These are phyloP conservation scores for Betta splendens DNA, from an alignment of 2,797 vertebrate species.

Conservation along the genomic window DNA sequence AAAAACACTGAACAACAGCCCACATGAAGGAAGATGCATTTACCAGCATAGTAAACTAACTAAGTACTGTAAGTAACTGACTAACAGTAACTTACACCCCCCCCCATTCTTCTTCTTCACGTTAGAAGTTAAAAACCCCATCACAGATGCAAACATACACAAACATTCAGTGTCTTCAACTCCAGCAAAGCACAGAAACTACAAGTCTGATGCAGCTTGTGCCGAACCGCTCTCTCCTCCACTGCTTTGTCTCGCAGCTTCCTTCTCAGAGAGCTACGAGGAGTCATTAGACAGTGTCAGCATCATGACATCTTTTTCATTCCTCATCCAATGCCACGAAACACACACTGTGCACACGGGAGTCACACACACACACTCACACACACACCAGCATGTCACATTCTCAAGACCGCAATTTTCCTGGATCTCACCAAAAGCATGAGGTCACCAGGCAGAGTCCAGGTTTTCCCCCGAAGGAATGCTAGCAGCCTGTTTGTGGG, in stretches of 20 bases:
- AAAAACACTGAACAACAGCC: too few species aligned
- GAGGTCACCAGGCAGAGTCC: slow-evolving; percentile 35
- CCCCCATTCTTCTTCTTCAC: slow-evolving; percentile 12
- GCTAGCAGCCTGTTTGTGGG: slow-evolving; percentile 35
- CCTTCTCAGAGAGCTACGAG: slow-evolving; percentile 28
- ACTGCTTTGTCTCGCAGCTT: slow-evolving; percentile 17
- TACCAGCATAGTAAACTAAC: slow-evolving; percentile 36
- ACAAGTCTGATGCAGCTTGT: slow-evolving; percentile 35
- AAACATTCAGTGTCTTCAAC: too few species aligned
- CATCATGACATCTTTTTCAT: slow-evolving; percentile 35
- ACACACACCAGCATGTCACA: slow-evolving; percentile 25
- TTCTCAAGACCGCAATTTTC: slow-evolving; percentile 56
- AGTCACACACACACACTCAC: slow-evolving; percentile 11
- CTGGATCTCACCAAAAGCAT: slow-evolving; percentile 39
- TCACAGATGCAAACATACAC: slow-evolving; percentile 61
- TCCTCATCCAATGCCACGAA: slow-evolving; percentile 11
- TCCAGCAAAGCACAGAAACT: slow-evolving; percentile 18
- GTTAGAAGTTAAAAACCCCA: slow-evolving; percentile 58
- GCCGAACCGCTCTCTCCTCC: slow-evolving; percentile 5
- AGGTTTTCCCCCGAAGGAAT: slow-evolving; percentile 49
- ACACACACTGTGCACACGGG: slow-evolving; percentile 10
- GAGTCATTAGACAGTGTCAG: slow-evolving; percentile 50
- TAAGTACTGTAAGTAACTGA: slow-evolving; percentile 27
- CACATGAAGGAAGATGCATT: slow-evolving; percentile 40
- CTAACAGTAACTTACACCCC: slow-evolving; percentile 25